Percentiles rank a stretch among this genome's conserved stretches.
Conservation (phyloP, 2,888 invertebrate genomes). For the Agonum fuliginosum region DNA sequence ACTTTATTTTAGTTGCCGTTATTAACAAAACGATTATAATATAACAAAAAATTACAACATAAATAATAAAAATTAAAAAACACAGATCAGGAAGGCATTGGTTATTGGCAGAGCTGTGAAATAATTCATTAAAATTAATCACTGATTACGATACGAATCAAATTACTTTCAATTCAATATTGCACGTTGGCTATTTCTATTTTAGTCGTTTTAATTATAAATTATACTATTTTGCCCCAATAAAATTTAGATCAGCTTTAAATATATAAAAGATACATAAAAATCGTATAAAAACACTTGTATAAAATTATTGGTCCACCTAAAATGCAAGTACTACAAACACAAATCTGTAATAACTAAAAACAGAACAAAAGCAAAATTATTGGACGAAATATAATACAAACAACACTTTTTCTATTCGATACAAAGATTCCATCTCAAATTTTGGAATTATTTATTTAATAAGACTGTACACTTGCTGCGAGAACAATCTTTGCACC, state of each 20-base stretch:
- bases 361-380: neutral
- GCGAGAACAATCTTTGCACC: no score
- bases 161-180: constrained; percentile 22
- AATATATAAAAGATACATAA: constrained; percentile 42
- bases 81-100: constrained; percentile 45
- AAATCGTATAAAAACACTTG: constrained; percentile 19
- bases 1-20: constrained; percentile 49
- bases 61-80: constrained; percentile 47
- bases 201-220: constrained; percentile 23
- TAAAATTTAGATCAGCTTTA: constrained; percentile 27
- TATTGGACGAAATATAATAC: neutral
- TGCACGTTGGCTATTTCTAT: constrained; percentile 20
- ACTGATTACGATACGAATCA: neutral
- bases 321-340: neutral
- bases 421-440: constrained; percentile 31
- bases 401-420: constrained; percentile 12
- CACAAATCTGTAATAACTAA: neutral
- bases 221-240: no score
- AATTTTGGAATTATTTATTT: no score
- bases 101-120: constrained; percentile 50
- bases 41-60: constrained; percentile 51
- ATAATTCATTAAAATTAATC: constrained; percentile 40
- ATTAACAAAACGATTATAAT: constrained; percentile 43
- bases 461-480: neutral
- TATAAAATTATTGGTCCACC: constrained; percentile 14